A percentile compares a stretch with the other conserved stretches of the same genome.
Evolutionary conservation across 1,140 invertebrate species (phyloP).

Genomic region (Drosophila ercepeae): DNA sequence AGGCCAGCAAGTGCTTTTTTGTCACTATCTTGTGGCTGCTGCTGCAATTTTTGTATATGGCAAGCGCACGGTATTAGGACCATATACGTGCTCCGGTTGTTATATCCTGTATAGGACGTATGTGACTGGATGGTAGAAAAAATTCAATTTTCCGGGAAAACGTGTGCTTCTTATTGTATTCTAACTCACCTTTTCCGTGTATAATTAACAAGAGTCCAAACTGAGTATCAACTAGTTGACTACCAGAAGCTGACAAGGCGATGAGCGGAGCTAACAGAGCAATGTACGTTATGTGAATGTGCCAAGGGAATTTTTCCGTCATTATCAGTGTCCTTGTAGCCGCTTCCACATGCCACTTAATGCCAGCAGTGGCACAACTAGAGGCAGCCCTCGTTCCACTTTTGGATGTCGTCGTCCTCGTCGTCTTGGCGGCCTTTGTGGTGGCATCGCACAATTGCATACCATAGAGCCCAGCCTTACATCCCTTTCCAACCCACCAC

Average conservation of each 20-base stretch:
- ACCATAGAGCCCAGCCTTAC: constrained; percentile 22
- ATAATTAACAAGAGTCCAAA: background rate
- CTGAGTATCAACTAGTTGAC: constrained; percentile 45
- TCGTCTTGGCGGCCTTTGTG: constrained; percentile 56
- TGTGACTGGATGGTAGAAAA: background rate
- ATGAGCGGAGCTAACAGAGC: constrained; percentile 44
- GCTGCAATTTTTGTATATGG: constrained; percentile 74
- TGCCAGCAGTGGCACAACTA: constrained; percentile 50
- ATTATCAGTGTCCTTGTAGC: constrained; percentile 79
- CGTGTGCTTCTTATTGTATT: no score
- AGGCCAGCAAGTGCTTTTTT: constrained; percentile 74
- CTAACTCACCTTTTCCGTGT: no score
- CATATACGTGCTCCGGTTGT: constrained; percentile 3
- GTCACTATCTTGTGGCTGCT: constrained; percentile 72
- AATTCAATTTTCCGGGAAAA: background rate
- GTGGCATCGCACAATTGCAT: constrained; percentile 60
- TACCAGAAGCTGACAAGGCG: constrained; percentile 25
- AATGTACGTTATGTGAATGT: constrained; percentile 46
- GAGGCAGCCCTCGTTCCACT: constrained; percentile 56
- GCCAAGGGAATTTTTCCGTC: constrained; percentile 74
- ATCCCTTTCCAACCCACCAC: background rate
- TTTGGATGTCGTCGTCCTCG: constrained; percentile 58
- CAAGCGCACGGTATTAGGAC: constrained; percentile 25
- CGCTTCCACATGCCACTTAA: constrained; percentile 80
- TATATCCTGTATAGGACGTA: background rate